Conservation (phyloP, 2,888 invertebrate genomes). For the Icerya purchasi region DNA sequence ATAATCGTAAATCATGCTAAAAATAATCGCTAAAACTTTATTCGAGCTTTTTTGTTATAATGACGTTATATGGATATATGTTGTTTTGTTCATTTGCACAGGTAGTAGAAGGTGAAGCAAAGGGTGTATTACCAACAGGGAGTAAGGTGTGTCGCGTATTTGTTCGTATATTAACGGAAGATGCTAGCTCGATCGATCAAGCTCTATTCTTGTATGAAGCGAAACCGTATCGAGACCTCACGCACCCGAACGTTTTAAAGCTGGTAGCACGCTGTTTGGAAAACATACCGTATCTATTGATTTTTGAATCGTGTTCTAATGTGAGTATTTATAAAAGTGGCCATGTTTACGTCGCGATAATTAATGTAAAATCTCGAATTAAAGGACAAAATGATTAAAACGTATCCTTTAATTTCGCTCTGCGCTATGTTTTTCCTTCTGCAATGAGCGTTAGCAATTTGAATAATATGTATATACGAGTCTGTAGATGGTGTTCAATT, state of each 20-base stretch:
- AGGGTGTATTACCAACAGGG: slow-evolving; percentile 24
- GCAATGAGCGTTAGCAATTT: background rate
- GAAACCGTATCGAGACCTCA: slow-evolving; percentile 42
- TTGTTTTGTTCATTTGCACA: slow-evolving; percentile 26
- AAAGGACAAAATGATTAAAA: no score
- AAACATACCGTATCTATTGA: slow-evolving; percentile 52
- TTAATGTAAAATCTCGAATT: no score
- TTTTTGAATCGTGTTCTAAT: slow-evolving; percentile 51
- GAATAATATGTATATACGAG: no score
- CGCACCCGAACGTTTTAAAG: slow-evolving; percentile 48
- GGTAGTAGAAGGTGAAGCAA: slow-evolving; percentile 59
- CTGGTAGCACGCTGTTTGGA: slow-evolving; percentile 54
- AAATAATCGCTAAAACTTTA: no score
- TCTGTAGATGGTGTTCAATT: no score
- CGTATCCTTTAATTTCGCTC: no score
- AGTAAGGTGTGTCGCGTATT: slow-evolving; percentile 30
- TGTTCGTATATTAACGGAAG: slow-evolving; percentile 60
- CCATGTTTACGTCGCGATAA: no score
- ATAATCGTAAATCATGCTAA: no score
- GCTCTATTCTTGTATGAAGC: slow-evolving; percentile 58
- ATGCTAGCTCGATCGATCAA: slow-evolving; percentile 51
- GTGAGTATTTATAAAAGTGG: slow-evolving; percentile 29
- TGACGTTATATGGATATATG: background rate
- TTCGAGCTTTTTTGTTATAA: no score
- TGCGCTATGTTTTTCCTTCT: background rate